Percentiles rank a stretch among this genome's conserved stretches.
These are phyloP conservation scores for Limnephilus marmoratus DNA, from an alignment of 2,888 invertebrate species.

Conservation along the genomic window DNA sequence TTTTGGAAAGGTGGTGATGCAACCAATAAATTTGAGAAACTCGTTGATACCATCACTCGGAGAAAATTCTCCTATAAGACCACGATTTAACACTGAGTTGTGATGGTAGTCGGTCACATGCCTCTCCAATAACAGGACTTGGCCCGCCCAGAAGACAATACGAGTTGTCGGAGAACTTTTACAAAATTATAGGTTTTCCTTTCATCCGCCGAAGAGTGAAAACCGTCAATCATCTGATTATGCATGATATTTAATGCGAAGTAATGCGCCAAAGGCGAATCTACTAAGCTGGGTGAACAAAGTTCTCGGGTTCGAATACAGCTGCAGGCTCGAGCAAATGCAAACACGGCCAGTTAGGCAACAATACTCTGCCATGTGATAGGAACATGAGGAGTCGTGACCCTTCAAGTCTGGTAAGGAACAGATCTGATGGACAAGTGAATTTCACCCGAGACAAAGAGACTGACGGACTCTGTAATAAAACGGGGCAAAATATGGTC, in stretches of 20 bases:
- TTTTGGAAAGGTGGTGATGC: background rate
- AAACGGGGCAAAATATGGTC: background rate
- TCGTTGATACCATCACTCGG: background rate
- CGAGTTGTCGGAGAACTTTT: background rate
- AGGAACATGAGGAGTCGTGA: background rate
- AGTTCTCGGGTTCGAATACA: background rate
- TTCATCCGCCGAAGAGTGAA: background rate
- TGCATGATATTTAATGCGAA: background rate
- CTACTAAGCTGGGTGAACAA: background rate
- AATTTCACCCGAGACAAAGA: background rate
- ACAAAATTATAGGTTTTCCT: constrained; percentile 2
- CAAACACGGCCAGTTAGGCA: constrained; percentile 2
- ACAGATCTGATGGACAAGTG: constrained; percentile 2
- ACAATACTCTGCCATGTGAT: background rate
- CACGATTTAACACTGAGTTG: background rate
- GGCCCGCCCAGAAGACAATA: background rate
- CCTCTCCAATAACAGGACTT: background rate
- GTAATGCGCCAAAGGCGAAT: background rate
- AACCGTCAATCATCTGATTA: background rate
- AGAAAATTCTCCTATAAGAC: background rate
- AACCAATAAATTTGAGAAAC: background rate
- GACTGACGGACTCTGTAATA: background rate
- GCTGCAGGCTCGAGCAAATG: background rate
- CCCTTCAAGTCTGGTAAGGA: background rate
- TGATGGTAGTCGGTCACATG: background rate